phyloP scores from a whole-genome alignment of 1,140 invertebrate species.

The Kradibia gibbosae region DNA sequence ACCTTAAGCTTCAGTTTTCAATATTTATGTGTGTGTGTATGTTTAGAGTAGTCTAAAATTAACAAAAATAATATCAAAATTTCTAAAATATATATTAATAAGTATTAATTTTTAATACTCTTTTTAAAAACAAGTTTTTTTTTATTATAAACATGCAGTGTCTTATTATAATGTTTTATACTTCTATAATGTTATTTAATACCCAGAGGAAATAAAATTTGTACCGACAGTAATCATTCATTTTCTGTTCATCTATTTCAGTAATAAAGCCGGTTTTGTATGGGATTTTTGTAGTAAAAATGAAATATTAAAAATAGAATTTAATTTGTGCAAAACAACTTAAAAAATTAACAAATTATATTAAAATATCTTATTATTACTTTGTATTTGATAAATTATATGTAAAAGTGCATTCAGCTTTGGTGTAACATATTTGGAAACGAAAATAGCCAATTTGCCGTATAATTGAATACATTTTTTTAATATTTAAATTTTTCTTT shows the following conservation, averaged over 20 bases:
- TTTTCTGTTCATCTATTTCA: not conserved
- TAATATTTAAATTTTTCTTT: too few relatives aligned
- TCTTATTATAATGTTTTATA: not conserved
- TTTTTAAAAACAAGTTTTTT: too few relatives aligned
- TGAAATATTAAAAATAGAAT: not conserved
- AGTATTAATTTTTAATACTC: too few relatives aligned
- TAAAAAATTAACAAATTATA: not conserved
- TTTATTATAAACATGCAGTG: too few relatives aligned
- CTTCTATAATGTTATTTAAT: not conserved
- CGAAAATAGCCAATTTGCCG: not conserved
- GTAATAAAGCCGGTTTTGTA: not conserved
- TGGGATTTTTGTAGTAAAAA: not conserved
- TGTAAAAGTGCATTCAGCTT: not conserved
- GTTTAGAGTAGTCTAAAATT: too few relatives aligned
- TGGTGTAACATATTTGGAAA: not conserved
- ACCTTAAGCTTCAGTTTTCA: too few relatives aligned
- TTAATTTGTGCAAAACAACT: not conserved
- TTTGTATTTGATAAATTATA: not conserved
- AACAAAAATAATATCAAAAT: too few relatives aligned
- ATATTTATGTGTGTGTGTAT: too few relatives aligned
- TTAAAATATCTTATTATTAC: not conserved
- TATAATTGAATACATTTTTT: too few relatives aligned
- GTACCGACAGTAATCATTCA: not conserved
- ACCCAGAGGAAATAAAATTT: not conserved
- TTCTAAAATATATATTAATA: too few relatives aligned